Percentiles rank a stretch among this genome's conserved stretches.
These are phyloP conservation scores for Sanderia malayensis DNA, from an alignment of 30 jellyfish, hydroid and myxozoan species.

Conservation along the genomic window DNA sequence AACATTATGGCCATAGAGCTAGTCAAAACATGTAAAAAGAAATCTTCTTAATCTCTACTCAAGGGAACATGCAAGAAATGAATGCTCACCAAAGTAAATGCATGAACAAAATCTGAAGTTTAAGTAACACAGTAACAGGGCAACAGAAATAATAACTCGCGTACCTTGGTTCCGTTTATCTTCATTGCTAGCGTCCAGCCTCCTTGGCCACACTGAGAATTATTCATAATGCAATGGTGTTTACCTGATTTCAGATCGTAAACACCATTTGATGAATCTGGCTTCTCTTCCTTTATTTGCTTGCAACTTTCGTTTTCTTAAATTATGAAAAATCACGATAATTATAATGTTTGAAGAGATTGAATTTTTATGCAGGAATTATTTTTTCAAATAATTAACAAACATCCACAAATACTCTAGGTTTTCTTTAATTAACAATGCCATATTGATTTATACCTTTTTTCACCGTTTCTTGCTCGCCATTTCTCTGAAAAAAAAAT, in stretches of 20 bases:
- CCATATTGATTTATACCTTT: too few relatives aligned
- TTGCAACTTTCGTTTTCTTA: conserved; percentile 35
- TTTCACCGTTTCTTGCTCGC: too few relatives aligned
- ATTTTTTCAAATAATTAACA: too few relatives aligned
- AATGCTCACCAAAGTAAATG: too few relatives aligned
- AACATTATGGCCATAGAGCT: not conserved
- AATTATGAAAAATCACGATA: not conserved
- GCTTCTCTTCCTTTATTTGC: conserved; percentile 1
- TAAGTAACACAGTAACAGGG: too few relatives aligned
- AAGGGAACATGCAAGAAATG: not conserved
- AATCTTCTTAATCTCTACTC: not conserved
- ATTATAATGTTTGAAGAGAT: too few relatives aligned
- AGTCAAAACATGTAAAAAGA: not conserved
- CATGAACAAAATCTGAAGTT: too few relatives aligned
- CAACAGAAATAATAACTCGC: too few relatives aligned
- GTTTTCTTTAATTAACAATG: too few relatives aligned
- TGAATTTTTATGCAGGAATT: too few relatives aligned
- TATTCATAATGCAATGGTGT: conserved; percentile 38
- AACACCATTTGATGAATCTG: conserved; percentile 14
- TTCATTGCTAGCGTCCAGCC: conserved; percentile 70
- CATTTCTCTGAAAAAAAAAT: too few relatives aligned
- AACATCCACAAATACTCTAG: too few relatives aligned
- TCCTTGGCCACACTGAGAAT: conserved; percentile 41
- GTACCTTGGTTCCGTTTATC: conserved; percentile 38
- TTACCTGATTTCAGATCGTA: conserved; percentile 37